Conservation (phyloP, 2,113 vertebrate species). For the Nerophis lumbriciformis region DNA sequence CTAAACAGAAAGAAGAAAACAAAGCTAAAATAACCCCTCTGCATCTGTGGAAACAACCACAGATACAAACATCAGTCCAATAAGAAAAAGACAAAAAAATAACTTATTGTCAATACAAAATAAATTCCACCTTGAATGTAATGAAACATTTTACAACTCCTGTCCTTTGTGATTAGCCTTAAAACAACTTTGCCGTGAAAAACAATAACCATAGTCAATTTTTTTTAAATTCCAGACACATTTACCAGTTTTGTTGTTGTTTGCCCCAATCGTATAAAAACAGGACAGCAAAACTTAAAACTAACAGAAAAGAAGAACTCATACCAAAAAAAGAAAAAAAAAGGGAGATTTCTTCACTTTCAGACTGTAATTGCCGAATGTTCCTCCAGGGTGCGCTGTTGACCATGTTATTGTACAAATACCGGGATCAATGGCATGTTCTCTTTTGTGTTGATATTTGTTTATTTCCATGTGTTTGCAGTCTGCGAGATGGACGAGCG, state of each 20-base stretch:
- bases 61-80: constrained; percentile 38
- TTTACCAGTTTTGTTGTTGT: constrained; percentile 24
- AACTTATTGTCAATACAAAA: constrained; percentile 67
- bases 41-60: constrained; percentile 55
- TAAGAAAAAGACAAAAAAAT: constrained; percentile 44
- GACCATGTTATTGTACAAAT: constrained; percentile 30
- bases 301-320: constrained; percentile 39
- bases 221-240: constrained; percentile 25
- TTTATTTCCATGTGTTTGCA: constrained; percentile 91
- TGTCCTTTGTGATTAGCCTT: constrained; percentile 29
- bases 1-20: constrained; percentile 31
- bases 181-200: constrained; percentile 30
- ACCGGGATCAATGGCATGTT: constrained; percentile 16
- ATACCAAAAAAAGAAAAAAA: constrained; percentile 25
- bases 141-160: constrained; percentile 56
- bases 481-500: constrained; percentile 91
- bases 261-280: constrained; percentile 41
- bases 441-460: constrained; percentile 6
- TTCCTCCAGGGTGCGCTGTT: constrained; percentile 51
- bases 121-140: constrained; percentile 47
- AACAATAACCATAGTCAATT: constrained; percentile 27
- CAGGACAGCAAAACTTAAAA: constrained; percentile 44
- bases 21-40: constrained; percentile 42
- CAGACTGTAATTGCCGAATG: constrained; percentile 49
- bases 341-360: constrained; percentile 47